Conservation (phyloP, 2,113 vertebrate genomes). For the Seriola rivoliana region DNA sequence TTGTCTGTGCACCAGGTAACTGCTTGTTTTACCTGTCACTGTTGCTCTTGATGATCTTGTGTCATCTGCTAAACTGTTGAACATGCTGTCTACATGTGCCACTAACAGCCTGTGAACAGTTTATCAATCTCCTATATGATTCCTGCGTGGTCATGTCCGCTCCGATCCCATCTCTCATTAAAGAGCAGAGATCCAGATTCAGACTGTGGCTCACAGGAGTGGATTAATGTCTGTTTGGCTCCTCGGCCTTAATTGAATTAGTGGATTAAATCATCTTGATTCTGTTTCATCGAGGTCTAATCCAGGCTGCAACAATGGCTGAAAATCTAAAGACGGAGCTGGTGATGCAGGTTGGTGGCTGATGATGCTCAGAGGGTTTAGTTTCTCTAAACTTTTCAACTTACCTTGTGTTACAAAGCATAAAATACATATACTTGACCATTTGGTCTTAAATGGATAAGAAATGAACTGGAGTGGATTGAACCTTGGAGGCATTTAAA, state of each 20-base stretch:
- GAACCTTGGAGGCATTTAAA: not conserved
- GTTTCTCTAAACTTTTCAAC: not conserved
- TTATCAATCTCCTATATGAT: not conserved
- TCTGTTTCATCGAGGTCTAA: constrained; percentile 29
- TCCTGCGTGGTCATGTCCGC: not conserved
- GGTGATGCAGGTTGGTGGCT: not conserved
- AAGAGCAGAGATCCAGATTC: constrained; percentile 28
- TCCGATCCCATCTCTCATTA: constrained; percentile 10
- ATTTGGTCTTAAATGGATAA: not conserved
- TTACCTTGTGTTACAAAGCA: no score
- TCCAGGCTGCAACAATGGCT: constrained; percentile 1
- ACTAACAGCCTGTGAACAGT: not conserved
- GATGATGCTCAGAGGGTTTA: not conserved
- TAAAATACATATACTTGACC: not conserved
- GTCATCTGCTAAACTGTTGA: not conserved
- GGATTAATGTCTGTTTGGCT: constrained; percentile 48
- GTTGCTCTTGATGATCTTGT: no score
- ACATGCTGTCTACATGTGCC: not conserved
- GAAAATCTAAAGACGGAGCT: not conserved
- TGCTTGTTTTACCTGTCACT: not conserved
- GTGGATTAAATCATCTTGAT: constrained; percentile 40
- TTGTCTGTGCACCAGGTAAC: no score
- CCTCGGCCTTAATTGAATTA: constrained; percentile 47
- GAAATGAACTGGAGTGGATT: not conserved
- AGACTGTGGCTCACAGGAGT: constrained; percentile 47